phyloP scores from a whole-genome alignment of 2,113 vertebrate genomes.

The Chionis minor region DNA sequence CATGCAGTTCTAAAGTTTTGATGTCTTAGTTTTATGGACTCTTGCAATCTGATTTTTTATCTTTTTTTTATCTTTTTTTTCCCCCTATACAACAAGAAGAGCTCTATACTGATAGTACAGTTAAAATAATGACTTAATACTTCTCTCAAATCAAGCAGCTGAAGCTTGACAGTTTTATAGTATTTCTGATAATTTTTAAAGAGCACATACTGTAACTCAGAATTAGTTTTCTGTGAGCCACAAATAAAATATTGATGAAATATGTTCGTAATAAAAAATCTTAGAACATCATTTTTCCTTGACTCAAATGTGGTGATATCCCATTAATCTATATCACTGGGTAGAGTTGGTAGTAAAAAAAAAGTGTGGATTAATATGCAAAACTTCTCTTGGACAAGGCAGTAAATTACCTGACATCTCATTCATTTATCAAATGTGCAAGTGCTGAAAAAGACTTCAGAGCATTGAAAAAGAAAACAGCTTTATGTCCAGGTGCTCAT shows the following conservation, averaged over 20 bases:
- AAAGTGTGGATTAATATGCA: background rate
- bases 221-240: background rate
- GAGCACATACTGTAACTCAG: background rate
- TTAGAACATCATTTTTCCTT: background rate
- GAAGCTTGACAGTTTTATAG: background rate
- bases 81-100: background rate
- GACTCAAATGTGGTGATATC: background rate
- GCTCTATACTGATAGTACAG: background rate
- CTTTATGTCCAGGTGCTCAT: background rate
- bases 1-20: background rate
- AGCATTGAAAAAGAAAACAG: background rate
- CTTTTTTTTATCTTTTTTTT: background rate
- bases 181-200: constrained; percentile 5
- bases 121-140: background rate
- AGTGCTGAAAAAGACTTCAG: background rate
- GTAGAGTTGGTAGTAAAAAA: background rate
- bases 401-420: background rate
- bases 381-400: background rate
- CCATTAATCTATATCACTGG: background rate
- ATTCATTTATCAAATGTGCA: background rate
- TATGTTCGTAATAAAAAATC: background rate
- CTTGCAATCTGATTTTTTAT: background rate
- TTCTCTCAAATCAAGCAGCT: background rate
- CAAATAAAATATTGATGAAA: constrained; percentile 29
- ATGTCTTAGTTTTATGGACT: background rate